Conservation (phyloP, 2,888 invertebrate genomes). For the Icerya purchasi region DNA sequence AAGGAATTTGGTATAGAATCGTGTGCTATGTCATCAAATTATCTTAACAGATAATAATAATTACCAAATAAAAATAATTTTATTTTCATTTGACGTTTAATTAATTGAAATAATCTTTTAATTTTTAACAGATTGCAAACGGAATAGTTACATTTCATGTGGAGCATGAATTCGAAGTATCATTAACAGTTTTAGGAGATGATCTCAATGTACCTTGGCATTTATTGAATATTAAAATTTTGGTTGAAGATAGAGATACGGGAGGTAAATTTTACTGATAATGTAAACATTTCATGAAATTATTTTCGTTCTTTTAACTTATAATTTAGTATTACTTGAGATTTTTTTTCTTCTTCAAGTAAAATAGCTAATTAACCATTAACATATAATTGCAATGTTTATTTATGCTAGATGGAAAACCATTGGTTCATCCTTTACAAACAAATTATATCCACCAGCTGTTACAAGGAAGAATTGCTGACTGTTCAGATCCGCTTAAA, state of each 20-base stretch:
- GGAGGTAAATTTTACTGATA: slow-evolving; percentile 36
- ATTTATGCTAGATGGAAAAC: slow-evolving; percentile 56
- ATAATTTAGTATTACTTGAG: too few species aligned
- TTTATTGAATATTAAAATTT: slow-evolving; percentile 76
- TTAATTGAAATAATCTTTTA: slow-evolving; percentile 16
- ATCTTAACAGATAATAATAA: not conserved
- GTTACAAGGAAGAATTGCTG: slow-evolving; percentile 69
- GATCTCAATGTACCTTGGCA: slow-evolving; percentile 83
- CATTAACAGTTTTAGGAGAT: slow-evolving; percentile 92
- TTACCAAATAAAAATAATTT: not conserved
- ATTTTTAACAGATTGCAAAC: slow-evolving; percentile 67
- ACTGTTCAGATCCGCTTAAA: slow-evolving; percentile 52
- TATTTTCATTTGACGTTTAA: not conserved
- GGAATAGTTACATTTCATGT: slow-evolving; percentile 86
- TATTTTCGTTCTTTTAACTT: too few species aligned
- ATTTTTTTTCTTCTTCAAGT: too few species aligned
- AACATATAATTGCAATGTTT: too few species aligned
- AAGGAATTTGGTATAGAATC: not conserved
- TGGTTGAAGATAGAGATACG: slow-evolving; percentile 93
- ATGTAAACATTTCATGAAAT: too few species aligned
- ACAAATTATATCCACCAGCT: slow-evolving; percentile 83
- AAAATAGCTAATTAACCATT: too few species aligned
- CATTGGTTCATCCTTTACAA: slow-evolving; percentile 83
- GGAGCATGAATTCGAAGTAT: slow-evolving; percentile 87
- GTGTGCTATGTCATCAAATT: not conserved